These are phyloP conservation scores for Volucella inflata DNA, from an alignment of 2,888 invertebrate species.

Conservation along the genomic window DNA sequence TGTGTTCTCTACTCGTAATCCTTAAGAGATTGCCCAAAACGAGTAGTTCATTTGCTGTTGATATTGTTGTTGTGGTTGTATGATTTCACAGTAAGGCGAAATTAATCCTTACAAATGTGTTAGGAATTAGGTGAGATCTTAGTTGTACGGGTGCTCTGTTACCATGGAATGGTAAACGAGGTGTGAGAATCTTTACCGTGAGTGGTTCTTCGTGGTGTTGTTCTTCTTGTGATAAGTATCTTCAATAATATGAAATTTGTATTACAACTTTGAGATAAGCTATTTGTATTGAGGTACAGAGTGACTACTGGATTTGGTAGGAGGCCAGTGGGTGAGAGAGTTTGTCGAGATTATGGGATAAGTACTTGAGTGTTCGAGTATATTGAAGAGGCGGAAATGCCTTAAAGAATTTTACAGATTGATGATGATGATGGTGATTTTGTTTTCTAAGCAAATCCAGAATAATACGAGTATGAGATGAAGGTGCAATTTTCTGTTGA, in stretches of 20 bases:
- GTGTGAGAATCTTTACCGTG: background rate
- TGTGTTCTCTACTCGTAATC: slow-evolving; percentile 5
- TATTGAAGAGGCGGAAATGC: too few species aligned
- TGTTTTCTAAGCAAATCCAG: too few species aligned
- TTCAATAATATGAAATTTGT: background rate
- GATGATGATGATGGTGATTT: too few species aligned
- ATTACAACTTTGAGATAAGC: background rate
- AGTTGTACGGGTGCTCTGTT: background rate
- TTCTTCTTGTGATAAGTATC: background rate
- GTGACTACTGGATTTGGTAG: background rate
- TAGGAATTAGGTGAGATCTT: background rate
- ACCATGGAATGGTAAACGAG: too few species aligned
- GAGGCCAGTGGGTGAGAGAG: too few species aligned
- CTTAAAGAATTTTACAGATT: too few species aligned
- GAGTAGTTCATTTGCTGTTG: background rate
- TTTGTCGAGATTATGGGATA: too few species aligned
- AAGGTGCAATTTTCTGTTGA: too few species aligned
- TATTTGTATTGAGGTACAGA: background rate
- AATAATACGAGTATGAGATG: too few species aligned
- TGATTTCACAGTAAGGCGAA: background rate
- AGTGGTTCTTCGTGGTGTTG: background rate
- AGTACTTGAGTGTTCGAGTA: too few species aligned
- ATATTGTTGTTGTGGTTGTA: background rate
- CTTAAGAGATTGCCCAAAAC: slow-evolving; percentile 7
- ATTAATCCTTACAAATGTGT: slow-evolving; percentile 24